phyloP scores from a whole-genome alignment of 1,140 invertebrate species.

The Spodoptera litura region DNA sequence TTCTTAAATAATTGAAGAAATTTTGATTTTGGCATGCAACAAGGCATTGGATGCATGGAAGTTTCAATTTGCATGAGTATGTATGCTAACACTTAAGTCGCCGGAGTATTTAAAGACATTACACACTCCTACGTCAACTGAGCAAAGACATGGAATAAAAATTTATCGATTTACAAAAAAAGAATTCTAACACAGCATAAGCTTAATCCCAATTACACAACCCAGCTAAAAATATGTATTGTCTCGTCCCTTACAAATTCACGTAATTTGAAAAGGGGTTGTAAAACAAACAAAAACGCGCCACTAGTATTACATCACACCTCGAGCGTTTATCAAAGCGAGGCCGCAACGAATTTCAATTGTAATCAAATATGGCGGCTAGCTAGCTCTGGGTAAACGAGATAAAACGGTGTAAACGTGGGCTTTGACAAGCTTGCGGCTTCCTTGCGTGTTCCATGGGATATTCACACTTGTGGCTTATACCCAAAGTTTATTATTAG shows the following conservation, averaged over 20 bases:
- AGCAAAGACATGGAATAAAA: too few relatives aligned
- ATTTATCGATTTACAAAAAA: too few relatives aligned
- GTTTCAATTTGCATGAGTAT: too few relatives aligned
- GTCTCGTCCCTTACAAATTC: not conserved
- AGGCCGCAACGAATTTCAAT: slow-evolving; percentile 58
- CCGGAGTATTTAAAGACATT: too few relatives aligned
- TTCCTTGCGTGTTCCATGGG: slow-evolving; percentile 41
- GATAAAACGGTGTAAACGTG: slow-evolving; percentile 71
- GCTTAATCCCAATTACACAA: too few relatives aligned
- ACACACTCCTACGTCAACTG: too few relatives aligned
- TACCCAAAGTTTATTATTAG: not conserved
- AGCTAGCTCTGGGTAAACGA: slow-evolving; percentile 69
- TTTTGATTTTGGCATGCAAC: too few relatives aligned
- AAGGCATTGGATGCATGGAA: too few relatives aligned
- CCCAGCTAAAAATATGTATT: too few relatives aligned
- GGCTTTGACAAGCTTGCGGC: slow-evolving; percentile 65
- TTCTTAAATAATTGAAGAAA: too few relatives aligned
- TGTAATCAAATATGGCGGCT: slow-evolving; percentile 68
- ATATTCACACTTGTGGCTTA: not conserved
- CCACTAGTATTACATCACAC: slow-evolving; percentile 10
- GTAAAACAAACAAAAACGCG: slow-evolving; percentile 4
- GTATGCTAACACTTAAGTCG: too few relatives aligned
- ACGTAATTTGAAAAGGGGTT: slow-evolving; percentile 16
- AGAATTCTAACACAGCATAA: too few relatives aligned
- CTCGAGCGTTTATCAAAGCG: slow-evolving; percentile 16